Evolutionary conservation across 2,888 invertebrate genomes (phyloP).

Genomic region (Adelognathus sp.): DNA sequence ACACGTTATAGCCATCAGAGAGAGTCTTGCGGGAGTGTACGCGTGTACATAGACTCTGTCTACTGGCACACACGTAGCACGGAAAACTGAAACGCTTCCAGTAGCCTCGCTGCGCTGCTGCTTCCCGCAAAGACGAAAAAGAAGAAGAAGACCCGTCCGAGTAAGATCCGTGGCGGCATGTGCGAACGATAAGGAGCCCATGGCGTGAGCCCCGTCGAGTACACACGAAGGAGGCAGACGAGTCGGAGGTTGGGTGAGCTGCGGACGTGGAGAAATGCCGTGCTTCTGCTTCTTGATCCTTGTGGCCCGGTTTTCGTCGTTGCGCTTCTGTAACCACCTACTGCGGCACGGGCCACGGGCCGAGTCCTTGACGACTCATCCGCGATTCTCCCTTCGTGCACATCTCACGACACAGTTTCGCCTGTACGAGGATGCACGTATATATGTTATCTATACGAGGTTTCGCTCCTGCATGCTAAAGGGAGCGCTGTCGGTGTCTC

Average conservation of each 20-base stretch:
- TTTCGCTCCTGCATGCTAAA: conserved; percentile 3
- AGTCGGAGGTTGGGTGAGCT: background rate
- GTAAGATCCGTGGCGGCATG: conserved; percentile 60
- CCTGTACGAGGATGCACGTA: background rate
- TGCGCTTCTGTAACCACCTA: conserved; percentile 41
- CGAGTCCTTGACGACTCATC: conserved; percentile 18
- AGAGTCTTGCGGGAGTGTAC: background rate
- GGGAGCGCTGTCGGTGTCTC: conserved; percentile 1
- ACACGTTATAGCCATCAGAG: background rate
- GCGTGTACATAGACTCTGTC: background rate
- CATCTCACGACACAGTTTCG: conserved; percentile 17
- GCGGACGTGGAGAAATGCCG: conserved; percentile 62
- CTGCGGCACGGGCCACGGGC: conserved; percentile 18
- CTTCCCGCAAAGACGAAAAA: too few relatives aligned
- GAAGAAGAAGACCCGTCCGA: conserved; percentile 35
- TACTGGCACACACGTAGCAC: background rate
- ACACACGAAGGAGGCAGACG: background rate
- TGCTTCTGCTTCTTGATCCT: conserved; percentile 53
- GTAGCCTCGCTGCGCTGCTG: conserved; percentile 7
- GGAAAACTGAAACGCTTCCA: conserved; percentile 44
- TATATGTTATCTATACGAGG: background rate
- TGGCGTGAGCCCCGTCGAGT: background rate
- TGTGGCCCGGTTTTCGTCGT: conserved; percentile 27
- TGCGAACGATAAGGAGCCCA: conserved; percentile 58
- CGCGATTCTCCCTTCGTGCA: conserved; percentile 15